Conservation (phyloP, 2,888 invertebrate genomes). For the Diabrotica balteata region DNA sequence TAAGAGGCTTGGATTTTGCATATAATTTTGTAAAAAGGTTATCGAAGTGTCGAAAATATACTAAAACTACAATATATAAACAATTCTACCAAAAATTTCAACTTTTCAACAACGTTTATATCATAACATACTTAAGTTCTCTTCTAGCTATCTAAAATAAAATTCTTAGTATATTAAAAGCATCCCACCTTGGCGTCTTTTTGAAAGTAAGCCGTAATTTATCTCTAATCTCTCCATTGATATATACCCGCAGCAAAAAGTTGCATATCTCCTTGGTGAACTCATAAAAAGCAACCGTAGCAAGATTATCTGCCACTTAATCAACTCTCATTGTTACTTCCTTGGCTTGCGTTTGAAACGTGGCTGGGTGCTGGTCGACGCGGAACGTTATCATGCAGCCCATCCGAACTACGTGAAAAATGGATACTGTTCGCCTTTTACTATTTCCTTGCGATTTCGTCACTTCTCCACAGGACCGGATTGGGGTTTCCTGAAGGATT, state of each 20-base stretch:
- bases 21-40: too few relatives aligned
- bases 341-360: constrained; percentile 6
- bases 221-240: constrained; percentile 5
- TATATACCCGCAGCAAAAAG: constrained; percentile 14
- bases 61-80: too few relatives aligned
- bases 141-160: too few relatives aligned
- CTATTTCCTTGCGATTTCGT: constrained; percentile 8
- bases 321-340: constrained; percentile 27
- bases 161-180: background rate
- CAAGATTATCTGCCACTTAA: constrained; percentile 26
- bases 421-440: constrained; percentile 20
- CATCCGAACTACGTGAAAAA: constrained; percentile 21
- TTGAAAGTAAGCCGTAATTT: background rate
- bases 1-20: too few relatives aligned
- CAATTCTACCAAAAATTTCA: too few relatives aligned
- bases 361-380: constrained; percentile 7
- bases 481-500: background rate
- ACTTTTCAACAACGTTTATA: too few relatives aligned
- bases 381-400: constrained; percentile 20
- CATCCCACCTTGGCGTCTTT: background rate
- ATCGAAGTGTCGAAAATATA: too few relatives aligned
- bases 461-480: constrained; percentile 2
- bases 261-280: constrained; percentile 8
- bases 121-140: too few relatives aligned
- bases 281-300: constrained; percentile 20